Base-by-base conservation (phyloP, 2,113 vertebrate species). In the Spea bombifrons region DNA sequence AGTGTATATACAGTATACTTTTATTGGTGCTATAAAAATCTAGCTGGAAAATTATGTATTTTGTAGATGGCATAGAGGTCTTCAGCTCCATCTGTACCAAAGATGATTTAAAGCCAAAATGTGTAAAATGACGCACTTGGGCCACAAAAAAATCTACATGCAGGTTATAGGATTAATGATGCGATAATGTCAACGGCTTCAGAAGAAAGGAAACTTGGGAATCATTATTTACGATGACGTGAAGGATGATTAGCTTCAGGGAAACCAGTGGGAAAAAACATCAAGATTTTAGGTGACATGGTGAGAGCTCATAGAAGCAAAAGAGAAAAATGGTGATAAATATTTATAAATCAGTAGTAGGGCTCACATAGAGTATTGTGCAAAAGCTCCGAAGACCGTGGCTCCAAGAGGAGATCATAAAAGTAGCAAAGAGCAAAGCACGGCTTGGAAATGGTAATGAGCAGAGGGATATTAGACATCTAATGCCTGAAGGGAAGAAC, bases 121-220 rank as follows among this genome's bases (percentile, higher is more conserved):
- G 71, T 67, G n/a, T 61, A 79, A 73, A 79, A 66, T 73, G 57
- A 73, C 52, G 63, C 30, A 66, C 70, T 65, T 30, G 63, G 50
- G 49, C 55, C 53, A 79, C 57, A 79, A 66, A 79, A n/a, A 30
- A 73, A 73, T 72, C 61, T 13, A 53, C 71, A 66, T 59, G 61
- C 69, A 72, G 47, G 13, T 71, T 66, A 66, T 7, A 71, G 76
- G 59, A 71, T 78, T 78, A 78, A 78, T 78, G 76, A 53, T 5
- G n/a, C 46, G 30, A 78, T 78, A 64, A 71, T 78, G 69, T 78
- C 76, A 79, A 66, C 70, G 66, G 46, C n/a, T 55, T 52, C 7
- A 79, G 77, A 55, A 47, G 43, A 73, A 66, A 47, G 71, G 71
- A 66, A 30, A 52, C 77, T 63, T 65, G 61, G 50, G 61, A 73